Base-by-base conservation (phyloP, 2,797 vertebrate genomes). In the Synaphobranchus kaupii region DNA sequence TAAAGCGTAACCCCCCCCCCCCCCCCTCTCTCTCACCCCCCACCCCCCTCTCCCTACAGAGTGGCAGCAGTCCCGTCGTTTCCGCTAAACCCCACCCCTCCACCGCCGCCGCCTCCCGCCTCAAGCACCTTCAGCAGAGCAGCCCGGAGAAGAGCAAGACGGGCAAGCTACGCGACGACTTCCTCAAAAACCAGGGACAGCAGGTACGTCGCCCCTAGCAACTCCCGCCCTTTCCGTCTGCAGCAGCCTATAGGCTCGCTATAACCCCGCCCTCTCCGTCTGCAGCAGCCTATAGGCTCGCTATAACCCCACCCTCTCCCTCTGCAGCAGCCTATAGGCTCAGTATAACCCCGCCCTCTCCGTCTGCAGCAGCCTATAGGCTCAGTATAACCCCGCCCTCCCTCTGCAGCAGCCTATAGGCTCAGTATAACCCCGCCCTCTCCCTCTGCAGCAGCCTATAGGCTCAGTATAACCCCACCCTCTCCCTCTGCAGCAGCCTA, bases 111-210 rank as follows among this genome's bases (percentile, higher is more conserved):
- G 95, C 97, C 4, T 97, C 97, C 3, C 94, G 98, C 89, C 97
- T 99, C 94, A 99, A 98, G 95, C 97, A 97, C 58, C 94, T 97
- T 91, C 98, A 98, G 93, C 97, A 98, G 86, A 96, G 97, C 94
- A 98, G 97, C 93, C 96, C 97, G 0, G 98, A 99, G 92, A 99
- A 98, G 91, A 94, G 94, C 94, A 99, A 98, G 91, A 96, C 97
- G 85, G 92, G 95, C 92, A 99, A 98, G 91, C 96, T 97, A 93
- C 95, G 97, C 88, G 97, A 99, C 9, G 98, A 99, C 87, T 98
- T 97, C 94, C 90, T 98, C 94, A 95, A 97, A 94, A 96, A 94
- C 94, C 98, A 98, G 94, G 97, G 97, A 91, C 98, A 98, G 87
- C 95, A 96, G 95, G 95, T 95, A 95, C 39, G n/a, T 82, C 54